Base-by-base conservation (phyloP, 2,888 invertebrate genomes). In the Macrosoma leucophasiata region DNA sequence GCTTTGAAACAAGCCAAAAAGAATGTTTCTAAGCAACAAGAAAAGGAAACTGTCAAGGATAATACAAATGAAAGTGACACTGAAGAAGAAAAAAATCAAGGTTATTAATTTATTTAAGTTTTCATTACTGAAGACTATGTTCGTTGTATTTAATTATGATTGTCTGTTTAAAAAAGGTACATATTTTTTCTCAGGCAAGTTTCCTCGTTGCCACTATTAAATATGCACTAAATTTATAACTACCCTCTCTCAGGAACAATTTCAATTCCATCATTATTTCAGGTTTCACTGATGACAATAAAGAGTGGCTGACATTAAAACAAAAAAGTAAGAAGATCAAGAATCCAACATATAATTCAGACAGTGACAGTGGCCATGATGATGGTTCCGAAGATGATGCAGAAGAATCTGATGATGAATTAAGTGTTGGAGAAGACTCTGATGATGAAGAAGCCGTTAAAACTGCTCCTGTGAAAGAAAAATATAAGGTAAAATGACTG, bases 271-370 rank as follows among this genome's bases (percentile, higher is more conserved):
- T 22, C 29, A 37, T 25, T 21, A 14, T 57, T 41, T 62, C 63
- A 70, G 90, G 89, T 17, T 91, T 88, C 49, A 87, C 89, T 22
- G 92, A 92, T 79, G 90, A 92, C 9, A 92, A 92, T 54, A 86
- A 88, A 34, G 75, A 81, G 14, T 92, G 92, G 92, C 62, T 92
- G 20, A 91, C 87, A 55, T 89, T 87, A 1, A 90, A 89, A 58
- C 69, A 79, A 43, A 76, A 68, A 56, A 52, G 69, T 86, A 68
- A 62, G 36, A 35, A 18, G 8, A 13, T 17, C 7, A 9, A 14
- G 3, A 74, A 59, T 59, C 49, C 43, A 49, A 54, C 57, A 34
- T 26, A 45, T 14, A 51, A 58, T n/a, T 41, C 53, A 2, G 67
- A 67, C 9, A 66, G 61, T 54, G 61, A 52, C 43, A 55, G 46